phyloP scores from a whole-genome alignment of 2,888 invertebrate genomes.

The Willowsia nigromaculata region DNA sequence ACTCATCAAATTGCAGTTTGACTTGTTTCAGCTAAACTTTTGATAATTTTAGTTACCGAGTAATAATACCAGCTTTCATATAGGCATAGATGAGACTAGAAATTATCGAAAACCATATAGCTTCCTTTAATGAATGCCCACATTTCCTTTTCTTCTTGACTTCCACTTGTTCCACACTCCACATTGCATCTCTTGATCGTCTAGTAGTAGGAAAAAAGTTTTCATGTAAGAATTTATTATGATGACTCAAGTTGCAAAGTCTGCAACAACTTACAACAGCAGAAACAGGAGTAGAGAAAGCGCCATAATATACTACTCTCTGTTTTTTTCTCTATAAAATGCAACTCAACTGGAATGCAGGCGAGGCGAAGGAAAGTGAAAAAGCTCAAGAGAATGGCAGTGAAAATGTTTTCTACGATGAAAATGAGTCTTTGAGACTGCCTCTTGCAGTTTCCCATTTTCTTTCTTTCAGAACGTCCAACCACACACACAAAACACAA shows the following conservation, averaged over 20 bases:
- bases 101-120: not conserved
- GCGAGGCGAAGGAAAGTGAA: not conserved
- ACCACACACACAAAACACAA: not conserved
- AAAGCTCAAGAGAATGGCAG: not conserved
- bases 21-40: too few relatives aligned
- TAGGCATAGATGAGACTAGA: not conserved
- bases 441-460: not conserved
- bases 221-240: slow-evolving; percentile 11
- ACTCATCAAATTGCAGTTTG: too few relatives aligned
- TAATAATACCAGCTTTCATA: too few relatives aligned
- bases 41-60: too few relatives aligned
- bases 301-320: not conserved
- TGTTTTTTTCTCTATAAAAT: too few relatives aligned
- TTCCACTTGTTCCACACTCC: not conserved
- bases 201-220: not conserved
- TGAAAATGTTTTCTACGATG: not conserved
- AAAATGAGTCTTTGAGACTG: not conserved
- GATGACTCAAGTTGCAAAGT: slow-evolving; percentile 20
- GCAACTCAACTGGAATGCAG: too few relatives aligned
- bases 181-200: not conserved
- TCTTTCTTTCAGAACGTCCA: not conserved
- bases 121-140: not conserved
- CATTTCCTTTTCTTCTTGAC: not conserved
- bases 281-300: not conserved
- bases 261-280: slow-evolving; percentile 1